These are phyloP conservation scores for Dascyllus trimaculatus DNA, from an alignment of 2,113 vertebrate genomes.

Conservation along the genomic window DNA sequence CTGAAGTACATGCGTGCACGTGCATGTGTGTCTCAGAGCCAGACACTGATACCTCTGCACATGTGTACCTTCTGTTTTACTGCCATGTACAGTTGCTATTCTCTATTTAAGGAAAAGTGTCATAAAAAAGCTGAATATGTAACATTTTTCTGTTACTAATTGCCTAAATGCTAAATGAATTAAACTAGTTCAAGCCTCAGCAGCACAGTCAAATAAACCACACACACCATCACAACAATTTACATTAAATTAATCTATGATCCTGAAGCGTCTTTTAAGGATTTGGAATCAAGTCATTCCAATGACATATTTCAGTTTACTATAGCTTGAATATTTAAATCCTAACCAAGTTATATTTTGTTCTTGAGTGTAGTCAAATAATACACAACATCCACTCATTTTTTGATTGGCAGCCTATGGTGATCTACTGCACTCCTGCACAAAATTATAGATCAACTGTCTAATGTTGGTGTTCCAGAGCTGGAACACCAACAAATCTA, in stretches of 20 bases:
- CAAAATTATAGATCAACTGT: not conserved
- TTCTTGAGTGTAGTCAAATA: too few species aligned
- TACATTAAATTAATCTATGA: not conserved
- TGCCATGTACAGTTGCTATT: not conserved
- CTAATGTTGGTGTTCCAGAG: not conserved
- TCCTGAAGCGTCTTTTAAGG: not conserved
- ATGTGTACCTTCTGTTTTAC: not conserved
- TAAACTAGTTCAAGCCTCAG: not conserved
- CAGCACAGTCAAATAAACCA: not conserved
- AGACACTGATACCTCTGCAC: not conserved
- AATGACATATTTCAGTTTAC: not conserved
- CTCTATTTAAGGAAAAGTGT: not conserved
- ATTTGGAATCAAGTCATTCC: not conserved
- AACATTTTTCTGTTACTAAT: not conserved
- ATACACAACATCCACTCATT: too few species aligned
- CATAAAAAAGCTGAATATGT: not conserved
- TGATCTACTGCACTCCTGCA: not conserved
- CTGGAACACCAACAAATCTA: not conserved
- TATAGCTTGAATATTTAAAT: too few species aligned
- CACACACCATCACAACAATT: not conserved
- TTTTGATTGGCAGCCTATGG: too few species aligned
- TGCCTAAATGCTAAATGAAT: not conserved
- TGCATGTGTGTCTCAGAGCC: not conserved
- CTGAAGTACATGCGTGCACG: conserved; percentile 28
- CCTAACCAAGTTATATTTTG: too few species aligned